Evolutionary conservation across 1,140 invertebrate species (phyloP).

Genomic region (Argopecten irradians): DNA sequence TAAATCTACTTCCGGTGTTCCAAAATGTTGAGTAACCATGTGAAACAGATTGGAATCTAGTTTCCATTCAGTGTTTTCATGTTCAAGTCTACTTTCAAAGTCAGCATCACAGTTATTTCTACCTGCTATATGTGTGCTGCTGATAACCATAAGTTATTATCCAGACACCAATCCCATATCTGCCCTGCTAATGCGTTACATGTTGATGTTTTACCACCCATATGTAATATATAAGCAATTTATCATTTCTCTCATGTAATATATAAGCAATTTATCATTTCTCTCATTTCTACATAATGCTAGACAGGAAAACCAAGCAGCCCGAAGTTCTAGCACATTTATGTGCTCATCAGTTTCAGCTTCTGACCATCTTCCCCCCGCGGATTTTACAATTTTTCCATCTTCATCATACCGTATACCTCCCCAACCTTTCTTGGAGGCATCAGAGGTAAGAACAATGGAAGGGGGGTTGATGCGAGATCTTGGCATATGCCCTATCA

Average conservation of each 20-base stretch:
- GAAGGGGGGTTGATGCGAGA: neutral
- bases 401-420: constrained; percentile 26
- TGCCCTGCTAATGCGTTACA: too few relatives aligned
- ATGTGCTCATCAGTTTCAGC: neutral
- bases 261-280: too few relatives aligned
- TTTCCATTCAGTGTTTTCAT: constrained; percentile 46
- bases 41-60: constrained; percentile 39
- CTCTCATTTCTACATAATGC: too few relatives aligned
- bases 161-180: too few relatives aligned
- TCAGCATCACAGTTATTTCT: too few relatives aligned
- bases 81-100: too few relatives aligned
- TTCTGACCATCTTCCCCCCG: neutral
- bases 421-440: constrained; percentile 36
- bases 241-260: too few relatives aligned
- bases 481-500: neutral
- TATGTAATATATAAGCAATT: too few relatives aligned
- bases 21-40: constrained; percentile 29
- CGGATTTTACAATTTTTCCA: neutral
- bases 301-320: too few relatives aligned
- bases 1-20: constrained; percentile 34
- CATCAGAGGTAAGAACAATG: constrained; percentile 31
- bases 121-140: too few relatives aligned
- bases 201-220: too few relatives aligned
- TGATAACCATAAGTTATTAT: too few relatives aligned
- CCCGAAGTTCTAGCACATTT: neutral